Conservation (phyloP, 2,888 invertebrate genomes). For the Drosophila merina region DNA sequence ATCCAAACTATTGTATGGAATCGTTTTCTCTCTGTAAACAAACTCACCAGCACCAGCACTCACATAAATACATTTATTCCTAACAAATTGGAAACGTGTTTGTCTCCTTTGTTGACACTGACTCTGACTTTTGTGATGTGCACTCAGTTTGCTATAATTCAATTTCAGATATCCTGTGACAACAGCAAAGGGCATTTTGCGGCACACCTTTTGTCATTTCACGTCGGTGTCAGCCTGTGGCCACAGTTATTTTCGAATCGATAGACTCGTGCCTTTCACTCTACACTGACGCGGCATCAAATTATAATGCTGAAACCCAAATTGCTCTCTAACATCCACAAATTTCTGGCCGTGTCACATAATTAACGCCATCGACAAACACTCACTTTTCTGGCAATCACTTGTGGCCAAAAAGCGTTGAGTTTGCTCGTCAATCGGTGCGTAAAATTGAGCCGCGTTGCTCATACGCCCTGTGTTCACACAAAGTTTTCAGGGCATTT, state of each 20-base stretch:
- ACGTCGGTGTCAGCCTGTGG: conserved; percentile 13
- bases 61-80: conserved; percentile 31
- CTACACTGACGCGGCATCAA: conserved; percentile 5
- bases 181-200: conserved; percentile 32
- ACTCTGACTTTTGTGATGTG: conserved; percentile 55
- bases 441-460: conserved; percentile 49
- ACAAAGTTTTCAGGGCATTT: conserved; percentile 26
- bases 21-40: neutral
- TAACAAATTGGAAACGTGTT: conserved; percentile 66
- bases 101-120: conserved; percentile 37
- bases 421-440: conserved; percentile 60
- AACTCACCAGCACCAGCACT: conserved; percentile 15
- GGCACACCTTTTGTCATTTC: conserved; percentile 31
- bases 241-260: conserved; percentile 28
- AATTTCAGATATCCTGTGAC: conserved; percentile 53
- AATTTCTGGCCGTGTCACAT: conserved; percentile 32
- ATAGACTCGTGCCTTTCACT: conserved; percentile 2
- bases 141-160: conserved; percentile 65
- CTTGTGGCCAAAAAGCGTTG: conserved; percentile 8
- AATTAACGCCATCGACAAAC: conserved; percentile 62
- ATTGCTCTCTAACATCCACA: neutral
- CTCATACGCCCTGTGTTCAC: conserved; percentile 55
- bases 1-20: neutral
- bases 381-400: conserved; percentile 35
- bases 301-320: neutral